Evolutionary conservation across 2,888 invertebrate genomes (phyloP).

Genomic region (Dendrolimus pini): DNA sequence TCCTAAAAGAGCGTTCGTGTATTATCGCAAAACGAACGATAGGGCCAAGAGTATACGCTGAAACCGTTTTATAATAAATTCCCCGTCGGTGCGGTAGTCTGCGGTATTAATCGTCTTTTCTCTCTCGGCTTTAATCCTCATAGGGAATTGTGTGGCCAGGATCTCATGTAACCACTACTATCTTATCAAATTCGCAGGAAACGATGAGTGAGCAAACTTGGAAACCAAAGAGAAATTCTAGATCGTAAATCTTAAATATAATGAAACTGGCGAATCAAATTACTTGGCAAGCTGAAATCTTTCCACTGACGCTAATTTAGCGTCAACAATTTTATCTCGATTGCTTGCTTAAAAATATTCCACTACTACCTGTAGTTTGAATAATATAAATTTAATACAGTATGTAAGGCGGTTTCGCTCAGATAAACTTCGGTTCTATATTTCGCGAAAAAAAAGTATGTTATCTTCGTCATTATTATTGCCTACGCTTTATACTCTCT

Average conservation of each 20-base stretch:
- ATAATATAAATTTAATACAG: no score
- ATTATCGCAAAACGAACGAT: no score
- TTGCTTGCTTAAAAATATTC: no score
- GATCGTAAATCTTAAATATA: slow-evolving; percentile 5
- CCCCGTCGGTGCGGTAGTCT: slow-evolving; percentile 49
- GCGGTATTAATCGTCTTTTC: slow-evolving; percentile 74
- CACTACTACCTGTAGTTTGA: no score
- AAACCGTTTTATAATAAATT: slow-evolving; percentile 72
- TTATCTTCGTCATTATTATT: no score
- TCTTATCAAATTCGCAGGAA: slow-evolving; percentile 21
- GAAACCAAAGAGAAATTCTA: slow-evolving; percentile 14
- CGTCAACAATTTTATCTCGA: no score
- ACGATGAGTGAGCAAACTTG: slow-evolving; percentile 16
- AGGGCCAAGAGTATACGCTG: slow-evolving; percentile 24
- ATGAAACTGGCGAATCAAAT: not conserved
- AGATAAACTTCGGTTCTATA: no score
- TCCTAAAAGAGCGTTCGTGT: slow-evolving; percentile 28
- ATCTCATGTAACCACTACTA: slow-evolving; percentile 42
- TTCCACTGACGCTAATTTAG: not conserved
- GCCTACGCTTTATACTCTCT: no score
- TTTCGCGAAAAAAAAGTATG: no score
- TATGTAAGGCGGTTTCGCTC: no score
- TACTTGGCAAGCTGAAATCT: not conserved
- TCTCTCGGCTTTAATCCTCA: slow-evolving; percentile 64
- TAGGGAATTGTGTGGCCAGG: slow-evolving; percentile 66